phyloP scores from a whole-genome alignment of 2,888 invertebrate species.

The Sussaba pulchella region DNA sequence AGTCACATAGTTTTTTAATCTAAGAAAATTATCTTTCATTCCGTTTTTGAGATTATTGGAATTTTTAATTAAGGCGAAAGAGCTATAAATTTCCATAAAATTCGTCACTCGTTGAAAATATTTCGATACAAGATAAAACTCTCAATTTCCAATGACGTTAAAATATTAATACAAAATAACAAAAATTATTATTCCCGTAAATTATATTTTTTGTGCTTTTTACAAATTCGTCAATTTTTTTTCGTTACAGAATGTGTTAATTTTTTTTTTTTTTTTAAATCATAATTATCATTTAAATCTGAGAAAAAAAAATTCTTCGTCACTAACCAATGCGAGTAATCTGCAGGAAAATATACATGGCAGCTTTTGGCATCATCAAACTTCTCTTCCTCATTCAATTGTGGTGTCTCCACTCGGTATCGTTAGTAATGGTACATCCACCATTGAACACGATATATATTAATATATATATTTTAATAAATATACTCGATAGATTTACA shows the following conservation, averaged over 20 bases:
- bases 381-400: conserved; percentile 16
- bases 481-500: no score
- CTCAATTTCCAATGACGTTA: neutral
- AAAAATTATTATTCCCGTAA: conserved; percentile 2
- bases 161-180: neutral
- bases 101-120: no score
- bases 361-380: conserved; percentile 28
- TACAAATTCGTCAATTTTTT: conserved; percentile 19
- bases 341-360: conserved; percentile 20
- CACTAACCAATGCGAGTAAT: conserved; percentile 28
- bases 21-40: no score
- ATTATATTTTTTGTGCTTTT: conserved; percentile 7
- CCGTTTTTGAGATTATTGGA: no score
- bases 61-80: no score
- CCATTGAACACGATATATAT: neutral
- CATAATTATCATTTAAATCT: neutral
- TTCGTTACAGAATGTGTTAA: neutral
- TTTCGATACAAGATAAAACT: no score
- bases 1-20: no score
- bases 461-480: neutral
- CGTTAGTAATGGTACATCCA: conserved; percentile 12
- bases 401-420: conserved; percentile 13
- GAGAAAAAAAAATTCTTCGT: neutral
- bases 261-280: conserved; percentile 8
- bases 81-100: no score